Evolutionary conservation across 1,140 invertebrate genomes (phyloP).

Genomic region (Bemisia tabaci): DNA sequence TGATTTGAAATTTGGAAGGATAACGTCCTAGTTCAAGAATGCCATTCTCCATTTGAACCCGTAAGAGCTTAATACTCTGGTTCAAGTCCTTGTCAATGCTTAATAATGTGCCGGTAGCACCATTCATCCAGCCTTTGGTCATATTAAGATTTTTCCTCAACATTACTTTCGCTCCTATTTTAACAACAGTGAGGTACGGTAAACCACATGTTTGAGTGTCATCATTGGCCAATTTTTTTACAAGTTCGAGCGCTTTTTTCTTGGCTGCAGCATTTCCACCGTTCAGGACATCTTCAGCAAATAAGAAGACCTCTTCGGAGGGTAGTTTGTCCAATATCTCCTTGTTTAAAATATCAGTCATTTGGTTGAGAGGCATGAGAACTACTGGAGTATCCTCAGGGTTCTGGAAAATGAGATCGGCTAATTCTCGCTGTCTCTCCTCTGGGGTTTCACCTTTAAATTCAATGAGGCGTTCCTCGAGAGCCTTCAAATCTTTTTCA

Average conservation of each 20-base stretch:
- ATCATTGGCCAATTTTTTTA: slow-evolving; percentile 18
- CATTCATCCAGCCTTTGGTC: slow-evolving; percentile 24
- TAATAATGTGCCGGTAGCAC: slow-evolving; percentile 20
- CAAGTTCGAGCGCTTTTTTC: slow-evolving; percentile 15
- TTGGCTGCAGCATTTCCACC: neutral
- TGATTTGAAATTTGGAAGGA: slow-evolving; percentile 26
- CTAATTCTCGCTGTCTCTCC: neutral
- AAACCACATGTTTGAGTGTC: slow-evolving; percentile 19
- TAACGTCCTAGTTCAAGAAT: slow-evolving; percentile 18
- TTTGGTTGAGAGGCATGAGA: slow-evolving; percentile 8
- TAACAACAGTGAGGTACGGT: slow-evolving; percentile 20
- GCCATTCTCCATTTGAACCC: slow-evolving; percentile 13
- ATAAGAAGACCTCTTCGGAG: slow-evolving; percentile 5
- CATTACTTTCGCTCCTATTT: slow-evolving; percentile 25
- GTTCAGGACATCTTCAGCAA: slow-evolving; percentile 8
- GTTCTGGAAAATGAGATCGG: neutral
- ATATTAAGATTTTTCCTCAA: slow-evolving; percentile 28
- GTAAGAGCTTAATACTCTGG: slow-evolving; percentile 14
- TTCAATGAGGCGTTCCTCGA: neutral
- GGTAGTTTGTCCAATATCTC: slow-evolving; percentile 7
- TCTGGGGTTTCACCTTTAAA: neutral
- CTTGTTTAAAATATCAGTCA: slow-evolving; percentile 5
- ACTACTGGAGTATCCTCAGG: neutral
- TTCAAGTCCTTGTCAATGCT: slow-evolving; percentile 13
- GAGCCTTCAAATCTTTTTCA: neutral